These are phyloP conservation scores for Cheilosia soror DNA, from an alignment of 2,888 invertebrate genomes.

Conservation along the genomic window DNA sequence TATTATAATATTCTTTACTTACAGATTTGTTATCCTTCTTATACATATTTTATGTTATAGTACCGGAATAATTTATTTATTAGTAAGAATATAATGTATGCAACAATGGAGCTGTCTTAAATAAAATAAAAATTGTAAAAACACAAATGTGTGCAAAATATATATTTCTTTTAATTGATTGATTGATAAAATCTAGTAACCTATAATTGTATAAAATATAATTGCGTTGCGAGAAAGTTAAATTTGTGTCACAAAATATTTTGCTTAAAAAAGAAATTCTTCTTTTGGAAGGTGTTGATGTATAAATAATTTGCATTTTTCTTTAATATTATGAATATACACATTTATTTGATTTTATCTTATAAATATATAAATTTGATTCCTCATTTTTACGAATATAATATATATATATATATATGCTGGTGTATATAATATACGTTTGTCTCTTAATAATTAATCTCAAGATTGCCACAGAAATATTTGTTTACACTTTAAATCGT, in stretches of 20 bases:
- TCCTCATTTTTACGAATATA: conserved; percentile 29
- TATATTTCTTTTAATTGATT: not conserved
- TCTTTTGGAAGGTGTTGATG: conserved; percentile 47
- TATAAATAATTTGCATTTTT: conserved; percentile 42
- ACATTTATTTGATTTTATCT: conserved; percentile 48
- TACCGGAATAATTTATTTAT: conserved; percentile 6
- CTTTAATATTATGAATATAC: conserved; percentile 21
- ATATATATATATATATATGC: not conserved
- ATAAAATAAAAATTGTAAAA: conserved; percentile 41
- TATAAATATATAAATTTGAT: conserved; percentile 73
- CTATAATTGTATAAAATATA: conserved; percentile 21
- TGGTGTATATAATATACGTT: conserved; percentile 32
- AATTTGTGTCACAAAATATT: conserved; percentile 38
- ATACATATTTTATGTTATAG: not conserved
- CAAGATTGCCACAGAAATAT: conserved; percentile 74
- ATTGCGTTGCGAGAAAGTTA: conserved; percentile 25
- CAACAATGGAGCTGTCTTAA: conserved; percentile 5
- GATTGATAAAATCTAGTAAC: not conserved
- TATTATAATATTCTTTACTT: not conserved
- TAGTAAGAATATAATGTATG: conserved; percentile 6
- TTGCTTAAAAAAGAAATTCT: not conserved
- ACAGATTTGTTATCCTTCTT: not conserved
- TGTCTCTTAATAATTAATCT: conserved; percentile 71
- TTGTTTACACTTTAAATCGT: conserved; percentile 36
- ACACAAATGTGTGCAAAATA: conserved; percentile 23